These are phyloP conservation scores for Gasterosteus aculeatus DNA, from an alignment of 2,113 vertebrate species.

Conservation along the genomic window DNA sequence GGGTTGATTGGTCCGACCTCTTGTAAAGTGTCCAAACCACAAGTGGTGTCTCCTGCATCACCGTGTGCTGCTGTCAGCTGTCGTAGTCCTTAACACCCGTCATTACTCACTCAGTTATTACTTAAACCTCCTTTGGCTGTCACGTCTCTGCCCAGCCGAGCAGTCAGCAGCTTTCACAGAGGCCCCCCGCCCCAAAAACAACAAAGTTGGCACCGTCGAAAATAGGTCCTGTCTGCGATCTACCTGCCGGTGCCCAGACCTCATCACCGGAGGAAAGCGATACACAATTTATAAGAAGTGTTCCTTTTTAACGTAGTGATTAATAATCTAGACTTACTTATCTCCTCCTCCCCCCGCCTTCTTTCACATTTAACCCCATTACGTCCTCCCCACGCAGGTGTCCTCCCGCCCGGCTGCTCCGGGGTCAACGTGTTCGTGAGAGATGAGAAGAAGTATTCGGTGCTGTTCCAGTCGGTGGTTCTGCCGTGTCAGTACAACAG, in stretches of 20 bases:
- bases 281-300: no score
- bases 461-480: conserved; percentile 75
- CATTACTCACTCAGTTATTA: conserved; percentile 30
- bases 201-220: conserved; percentile 1
- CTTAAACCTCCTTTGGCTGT: conserved; percentile 9
- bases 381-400: conserved; percentile 37
- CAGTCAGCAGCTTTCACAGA: conserved; percentile 5
- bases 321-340: background rate
- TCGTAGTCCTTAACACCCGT: conserved; percentile 6
- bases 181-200: background rate
- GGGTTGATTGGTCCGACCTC: conserved; percentile 12
- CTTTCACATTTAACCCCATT: conserved; percentile 17
- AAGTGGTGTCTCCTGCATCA: conserved; percentile 34
- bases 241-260: no score
- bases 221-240: background rate
- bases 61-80: conserved; percentile 14
- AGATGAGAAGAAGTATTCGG: conserved; percentile 65
- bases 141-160: background rate
- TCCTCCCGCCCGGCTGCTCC: conserved; percentile 48
- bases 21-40: conserved; percentile 5
- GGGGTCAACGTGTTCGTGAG: conserved; percentile 69
- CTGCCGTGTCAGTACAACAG: conserved; percentile 77
- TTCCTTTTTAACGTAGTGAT: background rate
- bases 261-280: background rate
- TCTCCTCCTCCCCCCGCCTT: background rate